These are phyloP conservation scores for Arvicanthis niloticus DNA, from an alignment of 2,113 vertebrate genomes.

Conservation along the genomic window DNA sequence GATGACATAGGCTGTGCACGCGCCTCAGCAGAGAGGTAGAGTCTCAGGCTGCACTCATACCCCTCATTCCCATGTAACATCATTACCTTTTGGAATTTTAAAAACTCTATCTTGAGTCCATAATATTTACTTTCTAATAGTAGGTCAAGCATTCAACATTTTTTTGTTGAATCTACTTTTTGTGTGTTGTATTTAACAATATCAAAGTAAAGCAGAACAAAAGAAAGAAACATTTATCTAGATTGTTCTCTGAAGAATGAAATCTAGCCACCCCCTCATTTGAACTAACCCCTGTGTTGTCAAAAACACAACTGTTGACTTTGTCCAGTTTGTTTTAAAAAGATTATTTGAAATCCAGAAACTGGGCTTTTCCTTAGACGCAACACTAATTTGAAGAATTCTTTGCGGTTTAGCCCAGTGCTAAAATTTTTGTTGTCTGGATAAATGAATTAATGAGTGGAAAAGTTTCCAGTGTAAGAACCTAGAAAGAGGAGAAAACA, in stretches of 20 bases:
- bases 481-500: neutral
- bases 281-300: neutral
- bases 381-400: slow-evolving; percentile 36
- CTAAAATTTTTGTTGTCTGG: slow-evolving; percentile 38
- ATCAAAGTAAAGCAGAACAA: slow-evolving; percentile 25
- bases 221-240: neutral
- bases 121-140: neutral
- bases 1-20: too few relatives aligned
- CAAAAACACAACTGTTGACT: neutral
- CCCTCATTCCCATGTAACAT: neutral
- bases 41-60: neutral
- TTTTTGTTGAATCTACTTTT: neutral
- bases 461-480: neutral
- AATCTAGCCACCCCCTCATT: neutral
- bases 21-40: too few relatives aligned
- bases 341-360: slow-evolving; percentile 33
- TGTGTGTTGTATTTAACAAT: neutral
- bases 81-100: neutral
- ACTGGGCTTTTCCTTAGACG: neutral
- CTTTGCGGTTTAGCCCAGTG: neutral
- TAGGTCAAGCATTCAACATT: neutral
- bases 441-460: slow-evolving; percentile 42
- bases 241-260: slow-evolving; percentile 7
- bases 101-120: neutral
- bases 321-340: neutral